Evolutionary conservation across 2,113 vertebrate species (phyloP).

Genomic region (Gulo gulo): DNA sequence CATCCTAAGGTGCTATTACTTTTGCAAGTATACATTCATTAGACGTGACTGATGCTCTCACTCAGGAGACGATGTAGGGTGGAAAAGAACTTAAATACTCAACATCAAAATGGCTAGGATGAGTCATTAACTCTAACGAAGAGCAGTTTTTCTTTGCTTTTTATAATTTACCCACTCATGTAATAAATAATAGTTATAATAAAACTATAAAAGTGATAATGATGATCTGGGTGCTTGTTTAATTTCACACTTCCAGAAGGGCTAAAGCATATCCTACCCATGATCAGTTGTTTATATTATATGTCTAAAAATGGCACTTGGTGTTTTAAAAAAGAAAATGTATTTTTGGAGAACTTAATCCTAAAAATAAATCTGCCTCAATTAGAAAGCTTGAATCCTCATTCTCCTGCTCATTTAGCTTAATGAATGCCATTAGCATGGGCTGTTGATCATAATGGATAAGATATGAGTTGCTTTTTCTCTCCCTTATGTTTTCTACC

Average conservation of each 20-base stretch:
- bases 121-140: conserved; percentile 53
- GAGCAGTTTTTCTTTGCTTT: conserved; percentile 10
- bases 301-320: conserved; percentile 50
- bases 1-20: neutral
- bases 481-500: conserved; percentile 46
- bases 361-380: conserved; percentile 74
- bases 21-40: neutral
- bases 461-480: conserved; percentile 31
- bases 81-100: neutral
- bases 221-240: conserved; percentile 16
- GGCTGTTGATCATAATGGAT: conserved; percentile 66
- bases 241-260: conserved; percentile 37
- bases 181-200: conserved; percentile 61
- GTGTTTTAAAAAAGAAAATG: conserved; percentile 63
- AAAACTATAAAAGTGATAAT: conserved; percentile 52
- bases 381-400: conserved; percentile 55
- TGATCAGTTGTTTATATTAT: conserved; percentile 58
- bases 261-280: conserved; percentile 15
- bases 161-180: conserved; percentile 43
- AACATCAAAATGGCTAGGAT: conserved; percentile 44
- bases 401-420: conserved; percentile 66
- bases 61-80: neutral
- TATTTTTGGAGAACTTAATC: conserved; percentile 63
- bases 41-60: neutral
- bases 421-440: conserved; percentile 73